A percentile compares a stretch with the other conserved stretches of the same genome.
phyloP scores from a whole-genome alignment of 2,888 invertebrate species.

The Rhagonycha lutea region DNA sequence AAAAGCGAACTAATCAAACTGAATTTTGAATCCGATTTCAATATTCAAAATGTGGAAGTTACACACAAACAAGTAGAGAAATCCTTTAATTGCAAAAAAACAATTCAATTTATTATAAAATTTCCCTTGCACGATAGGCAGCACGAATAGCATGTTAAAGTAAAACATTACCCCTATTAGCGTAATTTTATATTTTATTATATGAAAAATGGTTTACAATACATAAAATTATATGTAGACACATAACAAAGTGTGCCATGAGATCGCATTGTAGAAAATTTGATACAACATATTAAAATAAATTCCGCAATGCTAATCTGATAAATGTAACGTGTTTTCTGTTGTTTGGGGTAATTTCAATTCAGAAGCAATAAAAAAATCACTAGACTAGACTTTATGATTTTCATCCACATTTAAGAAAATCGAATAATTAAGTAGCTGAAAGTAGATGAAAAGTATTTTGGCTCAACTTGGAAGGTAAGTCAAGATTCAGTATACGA shows the following conservation, averaged over 20 bases:
- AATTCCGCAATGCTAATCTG: neutral
- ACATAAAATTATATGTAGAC: neutral
- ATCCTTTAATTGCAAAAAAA: neutral
- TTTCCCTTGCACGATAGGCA: neutral
- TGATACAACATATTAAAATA: neutral
- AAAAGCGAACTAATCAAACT: neutral
- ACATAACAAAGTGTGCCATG: too few relatives aligned
- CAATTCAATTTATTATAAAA: neutral
- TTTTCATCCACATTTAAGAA: neutral
- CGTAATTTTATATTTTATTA: neutral
- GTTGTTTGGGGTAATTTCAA: neutral
- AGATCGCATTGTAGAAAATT: too few relatives aligned
- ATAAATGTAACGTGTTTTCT: neutral
- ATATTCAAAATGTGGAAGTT: too few relatives aligned
- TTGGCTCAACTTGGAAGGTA: too few relatives aligned
- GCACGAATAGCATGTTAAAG: neutral
- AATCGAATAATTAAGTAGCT: neutral
- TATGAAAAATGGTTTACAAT: neutral
- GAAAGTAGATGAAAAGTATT: too few relatives aligned
- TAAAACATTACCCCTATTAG: neutral
- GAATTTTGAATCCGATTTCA: neutral
- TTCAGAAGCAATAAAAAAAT: neutral
- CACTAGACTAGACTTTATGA: neutral
- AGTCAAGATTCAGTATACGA: too few relatives aligned
- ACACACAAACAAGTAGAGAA: neutral